Evolutionary conservation across 2,113 vertebrate species (phyloP).

Genomic region (Xiphophorus couchianus): DNA sequence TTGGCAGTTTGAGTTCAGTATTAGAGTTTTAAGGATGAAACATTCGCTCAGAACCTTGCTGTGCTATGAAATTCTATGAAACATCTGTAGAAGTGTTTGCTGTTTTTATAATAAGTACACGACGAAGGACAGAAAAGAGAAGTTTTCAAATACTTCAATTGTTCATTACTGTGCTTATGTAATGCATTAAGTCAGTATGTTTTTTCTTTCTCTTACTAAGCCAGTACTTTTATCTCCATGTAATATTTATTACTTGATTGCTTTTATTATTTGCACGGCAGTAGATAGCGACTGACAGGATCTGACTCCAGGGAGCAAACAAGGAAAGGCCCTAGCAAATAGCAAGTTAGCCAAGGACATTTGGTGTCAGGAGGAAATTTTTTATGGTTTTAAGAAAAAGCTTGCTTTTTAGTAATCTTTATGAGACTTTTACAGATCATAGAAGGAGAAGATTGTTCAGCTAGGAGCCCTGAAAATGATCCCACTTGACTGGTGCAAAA

Average conservation of each 20-base stretch:
- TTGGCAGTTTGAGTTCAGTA: too few species aligned
- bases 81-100: neutral
- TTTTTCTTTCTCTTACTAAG: neutral
- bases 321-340: constrained; percentile 10
- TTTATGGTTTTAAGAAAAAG: neutral
- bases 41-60: neutral
- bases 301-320: constrained; percentile 3
- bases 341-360: neutral
- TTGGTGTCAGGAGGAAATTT: neutral
- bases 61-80: neutral
- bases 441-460: neutral
- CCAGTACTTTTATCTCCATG: neutral
- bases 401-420: neutral
- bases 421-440: neutral
- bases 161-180: neutral
- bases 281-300: neutral
- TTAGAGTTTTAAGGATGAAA: neutral
- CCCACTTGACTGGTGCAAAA: neutral
- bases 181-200: neutral
- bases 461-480: neutral
- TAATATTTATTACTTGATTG: neutral
- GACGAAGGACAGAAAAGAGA: too few species aligned
- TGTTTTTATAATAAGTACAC: neutral
- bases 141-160: neutral
- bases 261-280: constrained; percentile 20